Evolutionary conservation across 2,888 invertebrate species (phyloP), one percentile per base, ranked within the genome.

Genomic region (Drosophila engyochracea): DNA sequence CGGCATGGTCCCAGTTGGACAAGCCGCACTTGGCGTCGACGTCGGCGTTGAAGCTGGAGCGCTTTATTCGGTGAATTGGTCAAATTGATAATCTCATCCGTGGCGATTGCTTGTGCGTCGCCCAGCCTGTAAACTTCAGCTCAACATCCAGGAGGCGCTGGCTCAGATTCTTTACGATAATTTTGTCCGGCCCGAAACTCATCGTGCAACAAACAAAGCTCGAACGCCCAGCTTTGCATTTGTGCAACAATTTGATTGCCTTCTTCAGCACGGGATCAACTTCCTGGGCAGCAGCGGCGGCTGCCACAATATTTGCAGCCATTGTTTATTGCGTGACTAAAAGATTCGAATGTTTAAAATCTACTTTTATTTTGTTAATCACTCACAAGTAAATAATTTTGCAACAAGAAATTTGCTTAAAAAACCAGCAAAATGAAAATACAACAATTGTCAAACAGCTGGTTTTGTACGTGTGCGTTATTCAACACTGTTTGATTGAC

Each of bases 231-330:
- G 91, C 96, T 97, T 97, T 41, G 96, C 95, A 71, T 96, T 95
- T 74, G 96, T 98, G 97, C 59, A 98, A 94, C 80, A 97, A 95
- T 83, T 96, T 96, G 19, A 98, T 93, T 52, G 97, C 97, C 90
- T 96, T 96, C 62, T 96, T 95, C 88, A 98, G 96, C 61, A 96
- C 94, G 2, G 97, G 96, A 91, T 98, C 98, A 67, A 97, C 94
- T 92, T 97, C 97, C 49, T 90, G 89, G 10, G 76, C 76, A 3
- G 90, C 82, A 67, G 81, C 91, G n/a, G n/a, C 83, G 14, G 74
- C 91, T 9, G 81, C 91, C n/a, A 81, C 83, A 70, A 95, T 94
- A 60, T 95, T 94, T 49, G 95, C 94, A 28, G 92, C 85, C 92
- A 92, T 93, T 35, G 14, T 12, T 16, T 22, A 22, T 31, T 16